These are phyloP conservation scores for Daboia siamensis DNA, from an alignment of 2,113 vertebrate genomes.

Conservation along the genomic window DNA sequence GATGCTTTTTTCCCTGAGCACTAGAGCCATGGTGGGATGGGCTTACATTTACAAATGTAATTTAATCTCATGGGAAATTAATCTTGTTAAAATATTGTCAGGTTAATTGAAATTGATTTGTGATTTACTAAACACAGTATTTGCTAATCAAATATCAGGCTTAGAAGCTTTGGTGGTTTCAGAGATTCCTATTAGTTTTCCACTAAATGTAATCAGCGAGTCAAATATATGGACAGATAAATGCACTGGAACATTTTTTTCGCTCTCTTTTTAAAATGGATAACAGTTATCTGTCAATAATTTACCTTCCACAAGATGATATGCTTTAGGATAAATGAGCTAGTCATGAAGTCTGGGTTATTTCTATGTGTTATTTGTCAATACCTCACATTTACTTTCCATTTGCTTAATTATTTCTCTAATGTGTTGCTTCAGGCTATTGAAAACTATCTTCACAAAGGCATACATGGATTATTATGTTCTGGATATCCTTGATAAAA, in stretches of 20 bases:
- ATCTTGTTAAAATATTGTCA: conserved; percentile 69
- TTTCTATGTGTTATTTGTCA: conserved; percentile 23
- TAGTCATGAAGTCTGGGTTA: background rate
- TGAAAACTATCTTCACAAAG: background rate
- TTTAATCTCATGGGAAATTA: conserved; percentile 62
- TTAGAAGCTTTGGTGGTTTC: conserved; percentile 29
- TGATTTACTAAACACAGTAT: conserved; percentile 50
- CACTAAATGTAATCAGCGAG: conserved; percentile 9
- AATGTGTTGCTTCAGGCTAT: conserved; percentile 28
- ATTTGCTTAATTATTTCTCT: conserved; percentile 28
- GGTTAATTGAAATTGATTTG: conserved; percentile 71
- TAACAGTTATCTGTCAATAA: background rate
- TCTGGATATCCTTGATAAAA: background rate
- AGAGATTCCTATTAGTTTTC: conserved; percentile 17
- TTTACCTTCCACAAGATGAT: conserved; percentile 3
- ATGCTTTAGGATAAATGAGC: conserved; percentile 6
- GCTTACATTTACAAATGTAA: conserved; percentile 59
- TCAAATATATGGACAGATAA: conserved; percentile 34
- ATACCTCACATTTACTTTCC: conserved; percentile 21
- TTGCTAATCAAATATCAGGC: conserved; percentile 53
- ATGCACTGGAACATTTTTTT: conserved; percentile 17
- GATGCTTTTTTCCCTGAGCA: conserved; percentile 42
- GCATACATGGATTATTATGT: conserved; percentile 20
- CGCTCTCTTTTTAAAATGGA: conserved; percentile 5
- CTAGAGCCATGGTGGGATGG: conserved; percentile 61